Evolutionary conservation across 2,113 vertebrate genomes (phyloP).

Genomic region (Tylochromis polylepis): DNA sequence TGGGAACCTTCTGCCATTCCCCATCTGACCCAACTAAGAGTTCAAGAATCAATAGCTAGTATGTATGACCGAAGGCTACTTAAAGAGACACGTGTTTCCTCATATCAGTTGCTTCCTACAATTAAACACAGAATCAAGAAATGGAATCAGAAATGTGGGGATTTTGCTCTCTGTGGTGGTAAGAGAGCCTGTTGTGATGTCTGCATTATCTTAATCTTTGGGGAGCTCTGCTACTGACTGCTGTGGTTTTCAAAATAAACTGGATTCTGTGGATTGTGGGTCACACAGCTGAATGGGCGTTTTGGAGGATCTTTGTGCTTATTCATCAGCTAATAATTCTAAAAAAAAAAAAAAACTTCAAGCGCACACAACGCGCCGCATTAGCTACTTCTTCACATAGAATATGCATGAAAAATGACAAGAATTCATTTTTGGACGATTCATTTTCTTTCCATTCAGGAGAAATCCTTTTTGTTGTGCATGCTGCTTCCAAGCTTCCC

Average conservation of each 20-base stretch:
- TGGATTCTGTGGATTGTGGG: slow-evolving; percentile 6
- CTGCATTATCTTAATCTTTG: slow-evolving; percentile 6
- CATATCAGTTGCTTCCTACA: slow-evolving; percentile 10
- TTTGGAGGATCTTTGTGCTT: slow-evolving; percentile 24
- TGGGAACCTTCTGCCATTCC: slow-evolving; percentile 11
- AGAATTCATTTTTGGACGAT: slow-evolving; percentile 6
- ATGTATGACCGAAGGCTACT: slow-evolving; percentile 36
- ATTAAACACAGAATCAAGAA: background rate
- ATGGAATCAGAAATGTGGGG: background rate
- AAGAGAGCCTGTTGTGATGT: background rate
- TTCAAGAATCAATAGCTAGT: slow-evolving; percentile 51
- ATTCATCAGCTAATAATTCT: slow-evolving; percentile 58
- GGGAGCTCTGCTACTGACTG: background rate
- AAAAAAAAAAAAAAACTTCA: slow-evolving; percentile 1
- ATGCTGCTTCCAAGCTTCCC: slow-evolving; percentile 2
- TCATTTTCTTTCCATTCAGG: slow-evolving; percentile 7
- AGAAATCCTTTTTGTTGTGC: background rate
- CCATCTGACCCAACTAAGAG: slow-evolving; percentile 2
- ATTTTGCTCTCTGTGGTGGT: background rate
- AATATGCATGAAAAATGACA: slow-evolving; percentile 25
- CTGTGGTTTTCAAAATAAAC: slow-evolving; percentile 13
- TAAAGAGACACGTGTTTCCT: background rate
- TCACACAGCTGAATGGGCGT: slow-evolving; percentile 33
- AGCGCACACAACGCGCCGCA: background rate
- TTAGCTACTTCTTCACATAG: slow-evolving; percentile 7